A percentile compares a stretch with the other conserved stretches of the same genome.
Evolutionary conservation across 1,140 invertebrate species (phyloP).

Genomic region (Holotrichia oblita): DNA sequence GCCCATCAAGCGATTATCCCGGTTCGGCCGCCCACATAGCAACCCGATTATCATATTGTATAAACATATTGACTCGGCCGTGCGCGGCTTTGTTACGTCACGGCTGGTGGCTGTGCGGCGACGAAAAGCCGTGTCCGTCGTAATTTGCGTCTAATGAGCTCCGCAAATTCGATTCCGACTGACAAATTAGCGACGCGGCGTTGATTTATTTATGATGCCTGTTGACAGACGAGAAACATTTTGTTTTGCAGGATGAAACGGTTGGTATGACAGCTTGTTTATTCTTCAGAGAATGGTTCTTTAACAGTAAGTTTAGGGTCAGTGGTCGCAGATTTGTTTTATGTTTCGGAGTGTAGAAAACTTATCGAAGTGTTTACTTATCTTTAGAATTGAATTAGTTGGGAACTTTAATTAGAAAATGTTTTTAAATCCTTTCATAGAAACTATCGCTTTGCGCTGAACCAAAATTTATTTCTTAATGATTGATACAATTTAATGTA

Average conservation of each 20-base stretch:
- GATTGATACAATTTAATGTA: too few species aligned
- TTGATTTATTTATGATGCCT: conserved; percentile 21
- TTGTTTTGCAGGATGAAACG: neutral
- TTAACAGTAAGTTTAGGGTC: too few species aligned
- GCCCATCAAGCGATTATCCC: conserved; percentile 10
- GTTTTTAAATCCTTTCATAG: too few species aligned
- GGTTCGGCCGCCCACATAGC: conserved; percentile 1
- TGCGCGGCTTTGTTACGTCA: neutral
- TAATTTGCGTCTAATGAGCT: conserved; percentile 1
- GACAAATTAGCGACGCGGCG: neutral
- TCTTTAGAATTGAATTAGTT: too few species aligned
- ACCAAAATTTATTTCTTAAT: too few species aligned
- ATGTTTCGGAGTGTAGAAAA: too few species aligned
- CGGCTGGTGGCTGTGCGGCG: neutral
- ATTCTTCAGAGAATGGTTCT: too few species aligned
- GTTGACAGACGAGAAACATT: neutral
- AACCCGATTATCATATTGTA: conserved; percentile 17
- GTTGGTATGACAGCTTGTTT: too few species aligned
- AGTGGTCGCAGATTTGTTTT: too few species aligned
- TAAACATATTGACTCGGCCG: neutral
- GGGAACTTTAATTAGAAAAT: too few species aligned
- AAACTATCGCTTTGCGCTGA: too few species aligned
- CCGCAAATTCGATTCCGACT: neutral
- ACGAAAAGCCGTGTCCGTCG: neutral
- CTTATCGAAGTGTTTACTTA: too few species aligned